Base-by-base conservation (phyloP, 2,888 invertebrate genomes). In the Calliphora vomitoria region DNA sequence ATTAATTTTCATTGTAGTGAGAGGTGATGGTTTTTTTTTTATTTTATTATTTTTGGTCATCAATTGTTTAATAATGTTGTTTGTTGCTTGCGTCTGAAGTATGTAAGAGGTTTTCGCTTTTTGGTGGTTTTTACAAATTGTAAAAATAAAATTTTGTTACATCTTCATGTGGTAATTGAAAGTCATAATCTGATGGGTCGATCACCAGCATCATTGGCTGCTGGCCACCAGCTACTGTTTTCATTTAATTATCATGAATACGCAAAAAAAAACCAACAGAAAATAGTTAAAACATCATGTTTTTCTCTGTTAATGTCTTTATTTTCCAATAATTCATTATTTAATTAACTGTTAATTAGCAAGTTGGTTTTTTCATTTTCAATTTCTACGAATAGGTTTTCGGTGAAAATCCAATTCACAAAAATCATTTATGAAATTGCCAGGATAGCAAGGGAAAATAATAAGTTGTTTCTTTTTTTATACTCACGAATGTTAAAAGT, bases 1-100 rank as follows among this genome's bases (percentile, higher is more conserved):
- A 82, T 84, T 84, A 87, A 82, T 87, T 84, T 78, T 68, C 62
- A 66, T 82, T 68, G 68, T 38, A 82, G 75, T 55, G 71, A 64
- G 83, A 83, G 83, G 20, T 58, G 78, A 15, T 66, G 20, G 3
- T 44, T 47, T 68, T 68, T 55, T 66, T 62, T 66, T 11, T n/a
- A n/a, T 55, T 35, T 62, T 44, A 38, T 35, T 35, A 35, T 55
- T 41, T 8, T 58, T 11, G 53, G 25, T 47, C 75, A 76, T 68
- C 55, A 78, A 82, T 66, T 82, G 58, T 71, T 86, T 72, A 72
- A 41, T 53, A 55, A 55, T 44, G 38, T 13, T 53, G n/a, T 80
- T 13, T 53, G n/a, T 80, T 50, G 64, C 55, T 55, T 55, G 44
- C 15, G 13, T 50, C 15, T 55, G 55, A 25, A 8, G 64, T 53